phyloP scores from a whole-genome alignment of 2,113 vertebrate species.

The Oxyura jamaicensis region DNA sequence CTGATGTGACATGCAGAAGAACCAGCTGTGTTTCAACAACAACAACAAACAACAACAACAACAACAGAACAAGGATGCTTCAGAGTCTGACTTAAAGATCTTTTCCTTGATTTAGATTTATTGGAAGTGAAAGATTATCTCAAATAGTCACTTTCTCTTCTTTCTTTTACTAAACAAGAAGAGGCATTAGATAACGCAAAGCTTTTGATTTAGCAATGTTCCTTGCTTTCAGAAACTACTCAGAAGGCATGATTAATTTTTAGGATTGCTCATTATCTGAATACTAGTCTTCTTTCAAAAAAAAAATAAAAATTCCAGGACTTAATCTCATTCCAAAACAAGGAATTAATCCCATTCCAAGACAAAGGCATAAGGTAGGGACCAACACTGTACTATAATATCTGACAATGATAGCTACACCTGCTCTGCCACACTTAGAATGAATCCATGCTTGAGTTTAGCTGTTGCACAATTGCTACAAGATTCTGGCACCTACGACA shows the following conservation, averaged over 20 bases:
- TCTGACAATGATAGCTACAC: not conserved
- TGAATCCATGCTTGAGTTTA: not conserved
- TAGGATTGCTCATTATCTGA: not conserved
- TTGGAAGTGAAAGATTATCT: constrained; percentile 42
- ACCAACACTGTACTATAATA: not conserved
- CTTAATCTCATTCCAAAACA: not conserved
- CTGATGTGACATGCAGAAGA: constrained; percentile 6
- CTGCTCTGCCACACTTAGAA: not conserved
- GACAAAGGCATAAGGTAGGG: accelerated
- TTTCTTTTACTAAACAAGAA: not conserved
- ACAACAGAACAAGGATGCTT: not conserved
- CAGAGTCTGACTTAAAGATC: not conserved
- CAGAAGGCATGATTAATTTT: not conserved
- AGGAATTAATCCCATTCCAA: not conserved
- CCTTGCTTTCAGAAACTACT: not conserved
- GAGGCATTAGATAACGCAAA: not conserved
- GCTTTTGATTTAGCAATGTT: not conserved
- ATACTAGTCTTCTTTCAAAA: not conserved
- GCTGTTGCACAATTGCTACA: not conserved
- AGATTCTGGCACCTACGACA: not conserved
- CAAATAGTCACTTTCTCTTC: not conserved
- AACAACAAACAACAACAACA: not conserved
- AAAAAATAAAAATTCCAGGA: not conserved
- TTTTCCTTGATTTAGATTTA: not conserved
- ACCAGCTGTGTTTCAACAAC: not conserved